phyloP scores from a whole-genome alignment of 2,888 invertebrate genomes.

The Philhelius pedissequus region DNA sequence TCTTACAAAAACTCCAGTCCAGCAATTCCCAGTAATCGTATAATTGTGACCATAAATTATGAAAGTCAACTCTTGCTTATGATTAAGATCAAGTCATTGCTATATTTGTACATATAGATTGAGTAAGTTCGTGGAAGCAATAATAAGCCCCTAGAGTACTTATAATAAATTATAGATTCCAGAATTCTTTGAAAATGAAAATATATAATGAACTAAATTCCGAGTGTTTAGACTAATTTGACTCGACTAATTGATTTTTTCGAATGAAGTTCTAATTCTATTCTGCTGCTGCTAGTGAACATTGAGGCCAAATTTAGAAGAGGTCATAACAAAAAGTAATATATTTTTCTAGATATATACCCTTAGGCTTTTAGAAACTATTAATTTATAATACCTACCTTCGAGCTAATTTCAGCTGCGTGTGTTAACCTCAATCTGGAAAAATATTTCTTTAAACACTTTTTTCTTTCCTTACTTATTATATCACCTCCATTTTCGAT shows the following conservation, averaged over 20 bases:
- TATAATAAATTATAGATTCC: neutral
- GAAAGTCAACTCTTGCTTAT: too few species aligned
- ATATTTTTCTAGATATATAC: neutral
- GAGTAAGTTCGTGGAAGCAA: neutral
- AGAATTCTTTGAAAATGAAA: neutral
- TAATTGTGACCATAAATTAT: too few species aligned
- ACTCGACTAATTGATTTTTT: neutral
- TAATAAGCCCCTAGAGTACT: neutral
- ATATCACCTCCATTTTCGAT: neutral
- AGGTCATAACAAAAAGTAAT: neutral
- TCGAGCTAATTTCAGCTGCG: neutral
- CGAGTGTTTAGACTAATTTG: neutral
- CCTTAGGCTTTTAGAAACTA: neutral
- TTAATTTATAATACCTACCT: neutral
- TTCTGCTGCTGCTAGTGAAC: neutral
- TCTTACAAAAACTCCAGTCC: too few species aligned
- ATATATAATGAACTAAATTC: neutral
- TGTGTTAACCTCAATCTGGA: neutral
- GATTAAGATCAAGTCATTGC: too few species aligned
- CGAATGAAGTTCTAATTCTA: neutral
- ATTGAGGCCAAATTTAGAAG: neutral
- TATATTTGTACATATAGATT: too few species aligned
- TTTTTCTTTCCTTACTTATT: neutral
- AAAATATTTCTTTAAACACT: neutral
- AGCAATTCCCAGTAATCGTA: too few species aligned